phyloP scores from a whole-genome alignment of 1,140 invertebrate genomes.

The Eriosoma lanigerum region DNA sequence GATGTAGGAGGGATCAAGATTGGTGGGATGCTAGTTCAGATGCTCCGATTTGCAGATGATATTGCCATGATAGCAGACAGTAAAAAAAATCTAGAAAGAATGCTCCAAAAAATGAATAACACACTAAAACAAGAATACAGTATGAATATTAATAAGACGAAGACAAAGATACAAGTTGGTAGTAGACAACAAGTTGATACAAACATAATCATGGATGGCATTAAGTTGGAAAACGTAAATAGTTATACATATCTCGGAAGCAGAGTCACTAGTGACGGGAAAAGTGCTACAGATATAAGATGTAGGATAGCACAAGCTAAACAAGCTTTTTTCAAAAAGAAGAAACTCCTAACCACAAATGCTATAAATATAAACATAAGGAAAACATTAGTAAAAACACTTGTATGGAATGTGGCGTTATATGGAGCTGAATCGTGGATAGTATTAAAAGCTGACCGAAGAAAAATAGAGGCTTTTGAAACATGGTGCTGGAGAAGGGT shows the following conservation, averaged over 20 bases:
- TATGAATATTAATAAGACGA: constrained; percentile 30
- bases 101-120: constrained; percentile 32
- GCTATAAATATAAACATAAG: constrained; percentile 23
- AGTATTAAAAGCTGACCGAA: constrained; percentile 51
- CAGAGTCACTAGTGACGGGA: constrained; percentile 30
- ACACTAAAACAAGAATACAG: constrained; percentile 26
- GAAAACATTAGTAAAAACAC: constrained; percentile 20
- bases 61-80: too few species aligned
- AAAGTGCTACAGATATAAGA: constrained; percentile 29
- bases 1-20: too few species aligned
- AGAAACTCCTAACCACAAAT: constrained; percentile 21
- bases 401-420: constrained; percentile 40
- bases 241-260: constrained; percentile 25
- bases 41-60: too few species aligned
- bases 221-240: not conserved
- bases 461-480: constrained; percentile 55
- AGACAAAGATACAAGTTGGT: constrained; percentile 36
- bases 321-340: constrained; percentile 41
- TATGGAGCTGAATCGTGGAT: constrained; percentile 55
- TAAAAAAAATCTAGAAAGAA: too few species aligned
- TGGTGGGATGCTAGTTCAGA: constrained; percentile 1
- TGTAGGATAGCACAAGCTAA: constrained; percentile 31
- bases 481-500: constrained; percentile 56
- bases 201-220: constrained; percentile 2
- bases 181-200: constrained; percentile 2